Base-by-base conservation (phyloP, 1,140 invertebrate genomes). In the Drosophila tristis region DNA sequence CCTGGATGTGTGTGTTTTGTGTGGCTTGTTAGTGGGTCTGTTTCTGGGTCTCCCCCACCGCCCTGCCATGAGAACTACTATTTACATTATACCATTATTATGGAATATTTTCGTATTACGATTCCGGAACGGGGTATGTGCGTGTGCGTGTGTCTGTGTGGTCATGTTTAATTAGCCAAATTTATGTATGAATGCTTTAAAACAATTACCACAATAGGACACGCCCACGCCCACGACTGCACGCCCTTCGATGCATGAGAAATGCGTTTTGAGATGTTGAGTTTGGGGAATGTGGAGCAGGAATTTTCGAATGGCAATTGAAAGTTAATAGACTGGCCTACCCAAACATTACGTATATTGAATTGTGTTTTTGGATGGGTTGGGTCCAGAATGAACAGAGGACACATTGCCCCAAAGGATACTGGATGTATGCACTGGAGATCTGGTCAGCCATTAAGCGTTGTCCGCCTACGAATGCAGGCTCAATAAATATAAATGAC, bases 131-230 rank as follows among this genome's bases (percentile, higher is more conserved):
- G 56, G 9, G 5, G 23, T 8, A 55, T 26, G 65, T 45, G 51
- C 16, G 31, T n/a, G 39, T 43, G 39, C 54, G 54, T 47, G 54
- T 56, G 56, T 50, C 84, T 47, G 54, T 56, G 56, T 50, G 84
- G 84, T 51, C 76, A 68, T 84, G 76, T 90, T 85, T 84, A 84
- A 89, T 89, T 84, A 90, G 68, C 68, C 78, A 84, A 80, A 84
- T 89, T 74, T 74, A 74, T 90, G 76, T 78, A 77, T 82, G 64
- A 80, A 79, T 89, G 63, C 75, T 74, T 77, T 84, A 71, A 81
- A 86, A 87, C 84, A 87, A 89, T 84, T 89, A 79, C 78, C 70
- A 48, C 64, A 60, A 39, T 20, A 29, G 49, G n/a, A 11, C 57
- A 62, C 57, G 44, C 61, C 48, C 59, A 59, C n/a, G 20, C 43